Evolutionary conservation across 1,140 invertebrate species (phyloP).

Genomic region (Himalopsyche phryganea): DNA sequence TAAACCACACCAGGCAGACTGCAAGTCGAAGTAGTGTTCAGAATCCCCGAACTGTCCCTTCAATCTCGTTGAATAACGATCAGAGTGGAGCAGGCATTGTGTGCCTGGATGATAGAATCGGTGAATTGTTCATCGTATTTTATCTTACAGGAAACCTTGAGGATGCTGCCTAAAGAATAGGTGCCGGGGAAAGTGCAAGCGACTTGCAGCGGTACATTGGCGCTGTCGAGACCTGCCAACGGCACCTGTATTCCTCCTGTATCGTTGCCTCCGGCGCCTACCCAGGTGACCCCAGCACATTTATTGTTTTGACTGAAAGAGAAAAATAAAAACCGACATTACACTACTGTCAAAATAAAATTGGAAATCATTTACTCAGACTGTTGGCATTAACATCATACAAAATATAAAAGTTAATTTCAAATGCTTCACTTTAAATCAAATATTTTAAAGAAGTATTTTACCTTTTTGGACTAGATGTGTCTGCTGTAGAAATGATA

Average conservation of each 20-base stretch:
- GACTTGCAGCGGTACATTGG: slow-evolving; percentile 40
- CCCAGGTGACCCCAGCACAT: slow-evolving; percentile 34
- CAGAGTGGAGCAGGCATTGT: slow-evolving; percentile 43
- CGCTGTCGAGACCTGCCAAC: slow-evolving; percentile 40
- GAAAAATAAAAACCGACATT: slow-evolving; percentile 5
- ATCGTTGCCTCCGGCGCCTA: slow-evolving; percentile 35
- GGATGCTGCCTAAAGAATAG: slow-evolving; percentile 43
- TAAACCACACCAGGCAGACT: no score
- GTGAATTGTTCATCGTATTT: slow-evolving; percentile 1
- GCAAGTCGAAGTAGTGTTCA: no score
- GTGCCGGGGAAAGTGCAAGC: slow-evolving; percentile 45
- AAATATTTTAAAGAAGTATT: no score
- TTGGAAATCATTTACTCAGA: background rate
- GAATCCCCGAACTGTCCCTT: background rate
- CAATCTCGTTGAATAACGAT: slow-evolving; percentile 39
- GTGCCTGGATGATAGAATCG: slow-evolving; percentile 36
- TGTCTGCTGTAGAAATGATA: slow-evolving; percentile 39
- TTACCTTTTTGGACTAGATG: slow-evolving; percentile 38
- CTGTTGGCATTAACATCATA: no score
- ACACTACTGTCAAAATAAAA: background rate
- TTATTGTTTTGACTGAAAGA: slow-evolving; percentile 22
- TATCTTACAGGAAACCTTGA: slow-evolving; percentile 22
- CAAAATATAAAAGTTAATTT: no score
- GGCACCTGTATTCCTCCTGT: slow-evolving; percentile 40
- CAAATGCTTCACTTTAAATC: no score